phyloP scores from a whole-genome alignment of 2,888 invertebrate species.

The Gordius sp. region DNA sequence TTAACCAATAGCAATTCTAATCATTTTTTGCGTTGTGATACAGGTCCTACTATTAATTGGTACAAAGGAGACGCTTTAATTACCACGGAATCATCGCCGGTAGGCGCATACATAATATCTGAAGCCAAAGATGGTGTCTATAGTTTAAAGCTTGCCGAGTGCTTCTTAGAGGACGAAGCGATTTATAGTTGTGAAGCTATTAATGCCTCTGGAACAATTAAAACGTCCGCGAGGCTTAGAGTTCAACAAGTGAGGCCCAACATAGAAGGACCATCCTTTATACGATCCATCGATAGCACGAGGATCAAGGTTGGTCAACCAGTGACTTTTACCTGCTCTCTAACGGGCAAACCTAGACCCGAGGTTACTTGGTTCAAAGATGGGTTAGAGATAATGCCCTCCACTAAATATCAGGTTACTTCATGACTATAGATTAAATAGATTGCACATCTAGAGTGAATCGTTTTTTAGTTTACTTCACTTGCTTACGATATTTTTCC shows the following conservation, averaged over 20 bases:
- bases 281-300: constrained; percentile 20
- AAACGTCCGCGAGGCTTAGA: constrained; percentile 28
- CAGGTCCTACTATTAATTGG: too few species aligned
- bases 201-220: constrained; percentile 31
- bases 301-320: constrained; percentile 26
- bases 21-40: too few species aligned
- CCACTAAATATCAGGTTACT: constrained; percentile 9
- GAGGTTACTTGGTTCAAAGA: constrained; percentile 28
- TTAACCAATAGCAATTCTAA: too few species aligned
- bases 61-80: too few species aligned
- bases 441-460: too few species aligned
- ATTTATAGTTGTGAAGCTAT: constrained; percentile 58
- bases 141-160: constrained; percentile 64
- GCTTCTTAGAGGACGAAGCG: constrained; percentile 96
- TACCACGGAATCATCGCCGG: too few species aligned
- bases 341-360: constrained; percentile 27
- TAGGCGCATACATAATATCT: too few species aligned
- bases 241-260: constrained; percentile 17
- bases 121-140: constrained; percentile 33
- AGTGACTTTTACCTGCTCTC: constrained; percentile 25
- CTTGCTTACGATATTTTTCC: too few species aligned
- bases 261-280: constrained; percentile 12
- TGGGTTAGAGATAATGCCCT: constrained; percentile 20
- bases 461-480: too few species aligned
- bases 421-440: too few species aligned